Conservation (phyloP, 2,888 invertebrate species). For the Tanytarsus gracilentus region DNA sequence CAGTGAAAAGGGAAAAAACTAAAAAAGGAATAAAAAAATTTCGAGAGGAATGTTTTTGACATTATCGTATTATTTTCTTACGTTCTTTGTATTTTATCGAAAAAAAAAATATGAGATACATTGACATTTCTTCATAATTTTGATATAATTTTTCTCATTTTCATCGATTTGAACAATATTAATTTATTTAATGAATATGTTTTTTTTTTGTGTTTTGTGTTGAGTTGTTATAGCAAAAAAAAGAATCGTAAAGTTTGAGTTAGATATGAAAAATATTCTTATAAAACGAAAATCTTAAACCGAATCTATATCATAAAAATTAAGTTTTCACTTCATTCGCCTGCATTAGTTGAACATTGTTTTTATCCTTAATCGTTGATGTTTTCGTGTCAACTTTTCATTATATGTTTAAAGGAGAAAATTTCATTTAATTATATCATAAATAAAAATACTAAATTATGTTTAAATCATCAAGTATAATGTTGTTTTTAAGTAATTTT, state of each 20-base stretch:
- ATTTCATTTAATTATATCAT: conserved; percentile 3
- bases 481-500: conserved; percentile 15
- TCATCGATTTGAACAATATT: not conserved
- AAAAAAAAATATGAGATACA: too few species aligned
- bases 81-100: not conserved
- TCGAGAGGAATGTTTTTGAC: conserved; percentile 1
- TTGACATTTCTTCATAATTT: not conserved
- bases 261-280: not conserved
- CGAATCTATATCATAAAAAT: conserved; percentile 4
- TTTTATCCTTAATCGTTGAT: conserved; percentile 11
- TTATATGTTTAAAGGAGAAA: too few species aligned
- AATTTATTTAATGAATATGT: not conserved
- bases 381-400: conserved; percentile 13
- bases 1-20: not conserved
- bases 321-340: not conserved
- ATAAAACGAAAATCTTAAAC: conserved; percentile 18
- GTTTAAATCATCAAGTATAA: conserved; percentile 15
- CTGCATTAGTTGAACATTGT: not conserved
- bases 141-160: conserved; percentile 1
- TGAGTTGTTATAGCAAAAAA: conserved; percentile 8
- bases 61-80: not conserved
- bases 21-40: not conserved
- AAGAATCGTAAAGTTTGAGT: not conserved
- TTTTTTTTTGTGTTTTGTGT: not conserved
- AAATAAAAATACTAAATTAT: conserved; percentile 28